Base-by-base conservation (phyloP, 1,140 invertebrate species). In the Trissolcus basalis region DNA sequence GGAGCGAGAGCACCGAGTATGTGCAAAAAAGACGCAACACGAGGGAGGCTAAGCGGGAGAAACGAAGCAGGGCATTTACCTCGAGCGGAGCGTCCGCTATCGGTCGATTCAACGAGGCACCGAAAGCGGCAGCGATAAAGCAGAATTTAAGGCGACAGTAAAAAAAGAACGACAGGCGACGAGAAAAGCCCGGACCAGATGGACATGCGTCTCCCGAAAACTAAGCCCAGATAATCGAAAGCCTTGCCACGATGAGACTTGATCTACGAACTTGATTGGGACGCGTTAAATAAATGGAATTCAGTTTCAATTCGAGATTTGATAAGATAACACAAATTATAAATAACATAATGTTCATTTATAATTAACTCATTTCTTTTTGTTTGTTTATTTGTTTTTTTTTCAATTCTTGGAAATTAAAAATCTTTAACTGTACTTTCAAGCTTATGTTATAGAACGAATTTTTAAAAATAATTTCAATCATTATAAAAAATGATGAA, bases 61-160 rank as follows among this genome's bases (percentile, higher is more conserved):
- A 63, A 64, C 72, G 73, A 72, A 77, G 77, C 53, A 80, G 81
- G 79, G 74, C 79, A 82, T 79, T 82, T 79, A 78, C 77, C 81
- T 78, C 81, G 77, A 51, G 47, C 55, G 67, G 49, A 70, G 79
- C 79, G 81, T 77, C 79, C 77, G 81, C 85, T 86, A 86, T 86
- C 85, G 85, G 83, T 84, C 83, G 83, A 85, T 85, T 83, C 81
- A 82, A 76, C 81, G 79, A 82, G 81, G 78, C 79, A 75, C 74
- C 51, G 49, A 68, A 71, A 71, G 70, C 59, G 72, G 27, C 44
- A 60, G 70, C 71, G 80, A 79, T 77, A 77, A 74, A 74, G 67
- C 63, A 51, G 54, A 76, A 77, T 75, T 77, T 69, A 61, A 65
- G 68, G 58, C 65, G 70, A 79, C 56, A 55, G 67, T 59, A 36